Evolutionary conservation across 2,113 vertebrate genomes (phyloP).

Genomic region (Haemorhous mexicanus): DNA sequence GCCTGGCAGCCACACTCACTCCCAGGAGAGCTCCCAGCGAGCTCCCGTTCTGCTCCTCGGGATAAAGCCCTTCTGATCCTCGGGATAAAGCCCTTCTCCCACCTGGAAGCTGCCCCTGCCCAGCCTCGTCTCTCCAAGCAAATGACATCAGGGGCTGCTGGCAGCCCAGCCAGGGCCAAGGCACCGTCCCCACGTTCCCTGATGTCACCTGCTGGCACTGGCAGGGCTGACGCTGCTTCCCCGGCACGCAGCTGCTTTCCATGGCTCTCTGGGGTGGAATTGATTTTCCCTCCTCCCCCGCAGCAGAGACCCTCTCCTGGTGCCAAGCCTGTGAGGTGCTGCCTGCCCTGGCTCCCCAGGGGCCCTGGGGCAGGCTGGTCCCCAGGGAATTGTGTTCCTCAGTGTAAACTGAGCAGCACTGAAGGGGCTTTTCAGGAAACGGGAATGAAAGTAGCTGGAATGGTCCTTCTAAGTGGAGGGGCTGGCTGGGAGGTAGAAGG

Average conservation of each 20-base stretch:
- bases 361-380: background rate
- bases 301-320: background rate
- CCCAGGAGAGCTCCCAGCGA: background rate
- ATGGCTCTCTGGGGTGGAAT: background rate
- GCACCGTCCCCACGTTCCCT: background rate
- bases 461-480: accelerated
- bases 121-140: background rate
- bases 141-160: background rate
- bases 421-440: background rate
- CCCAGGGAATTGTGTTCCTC: background rate
- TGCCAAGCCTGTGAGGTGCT: background rate
- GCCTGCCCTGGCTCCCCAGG: background rate
- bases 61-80: background rate
- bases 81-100: background rate
- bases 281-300: background rate
- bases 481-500: background rate
- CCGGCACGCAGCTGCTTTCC: constrained; percentile 1
- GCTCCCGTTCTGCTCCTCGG: background rate
- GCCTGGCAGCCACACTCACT: background rate
- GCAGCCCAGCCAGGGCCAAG: background rate
- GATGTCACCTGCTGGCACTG: constrained; percentile 25
- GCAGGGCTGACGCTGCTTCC: background rate
- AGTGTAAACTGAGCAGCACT: background rate
- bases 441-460: background rate
- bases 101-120: background rate